Evolutionary conservation across 2,888 invertebrate genomes (phyloP).

Genomic region (Strigamia maritima): DNA sequence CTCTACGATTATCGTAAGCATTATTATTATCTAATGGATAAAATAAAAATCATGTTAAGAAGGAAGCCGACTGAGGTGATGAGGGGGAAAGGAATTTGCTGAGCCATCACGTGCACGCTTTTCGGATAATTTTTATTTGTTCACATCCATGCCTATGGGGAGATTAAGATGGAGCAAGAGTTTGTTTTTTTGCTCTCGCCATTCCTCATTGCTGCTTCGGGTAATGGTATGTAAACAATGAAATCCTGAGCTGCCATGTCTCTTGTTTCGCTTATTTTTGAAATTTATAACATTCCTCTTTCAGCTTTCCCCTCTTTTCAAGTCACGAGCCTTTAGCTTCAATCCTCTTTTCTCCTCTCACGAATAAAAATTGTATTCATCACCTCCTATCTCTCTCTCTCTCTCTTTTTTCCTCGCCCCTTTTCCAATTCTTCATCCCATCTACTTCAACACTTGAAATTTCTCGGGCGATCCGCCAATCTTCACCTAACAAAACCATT

Average conservation of each 20-base stretch:
- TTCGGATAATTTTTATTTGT: background rate
- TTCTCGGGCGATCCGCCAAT: background rate
- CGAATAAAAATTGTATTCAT: background rate
- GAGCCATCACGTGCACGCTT: background rate
- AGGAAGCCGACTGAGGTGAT: no score
- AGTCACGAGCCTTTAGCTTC: background rate
- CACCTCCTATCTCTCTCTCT: background rate
- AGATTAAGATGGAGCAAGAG: background rate
- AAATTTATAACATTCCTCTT: conserved; percentile 8
- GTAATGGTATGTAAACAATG: conserved; percentile 32
- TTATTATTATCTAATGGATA: background rate
- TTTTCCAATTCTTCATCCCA: background rate
- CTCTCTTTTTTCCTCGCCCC: background rate
- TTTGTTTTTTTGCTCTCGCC: background rate
- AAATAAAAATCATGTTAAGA: background rate
- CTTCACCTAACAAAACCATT: background rate
- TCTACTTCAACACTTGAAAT: background rate
- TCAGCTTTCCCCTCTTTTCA: background rate
- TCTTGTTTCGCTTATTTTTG: conserved; percentile 10
- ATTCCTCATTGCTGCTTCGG: background rate
- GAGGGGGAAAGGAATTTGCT: background rate
- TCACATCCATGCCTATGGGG: background rate
- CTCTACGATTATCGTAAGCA: background rate
- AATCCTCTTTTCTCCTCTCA: conserved; percentile 12
- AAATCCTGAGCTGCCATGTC: background rate